Evolutionary conservation across 2,113 vertebrate species (phyloP), one percentile per base, ranked within the genome.

Genomic region (Ovis canadensis): DNA sequence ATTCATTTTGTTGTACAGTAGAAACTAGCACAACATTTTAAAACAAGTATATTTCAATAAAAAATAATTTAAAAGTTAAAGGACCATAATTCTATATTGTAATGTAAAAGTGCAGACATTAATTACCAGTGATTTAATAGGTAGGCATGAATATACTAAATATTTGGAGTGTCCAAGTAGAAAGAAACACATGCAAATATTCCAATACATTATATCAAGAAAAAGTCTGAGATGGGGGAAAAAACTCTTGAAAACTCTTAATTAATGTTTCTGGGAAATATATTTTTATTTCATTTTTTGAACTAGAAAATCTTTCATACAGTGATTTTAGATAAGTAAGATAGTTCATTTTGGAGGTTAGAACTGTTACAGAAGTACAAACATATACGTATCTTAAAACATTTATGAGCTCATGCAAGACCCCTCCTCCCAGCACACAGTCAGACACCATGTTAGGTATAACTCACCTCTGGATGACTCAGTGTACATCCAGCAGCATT

Each of bases 251-350:
- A 45, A 92, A 67, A 33, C 59, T 23, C 6, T 52, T 64, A 94
- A 55, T 64, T 48, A 84, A 78, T 91, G 59, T 88, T 88, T 91
- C 60, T 83, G 21, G 48, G 31, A 91, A 88, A 59, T 78, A 43
- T 12, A 57, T 5, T 23, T 80, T 19, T n/a, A 52, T 21, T 59
- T 94, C 33, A 50, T n/a, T 45, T 71, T 57, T 86, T 60, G 57
- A 86, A 67, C n/a, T 77, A 62, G 15, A 90, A 48, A 81, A 83
- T 78, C 3, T 62, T 92, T 48, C 3, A 16, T 87, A 19, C 7
- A 57, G 14, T 82, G 59, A 74, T 29, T 86, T 82, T 86, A 52
- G 21, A 36, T 55, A 83, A 82, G 33, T 54, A 29, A 77, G 25
- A 25, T 31, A 59, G 6, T n/a, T 81, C 5, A 77, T 54, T 74